Conservation (phyloP, 1,140 invertebrate species). For the Drosophila azteca region DNA sequence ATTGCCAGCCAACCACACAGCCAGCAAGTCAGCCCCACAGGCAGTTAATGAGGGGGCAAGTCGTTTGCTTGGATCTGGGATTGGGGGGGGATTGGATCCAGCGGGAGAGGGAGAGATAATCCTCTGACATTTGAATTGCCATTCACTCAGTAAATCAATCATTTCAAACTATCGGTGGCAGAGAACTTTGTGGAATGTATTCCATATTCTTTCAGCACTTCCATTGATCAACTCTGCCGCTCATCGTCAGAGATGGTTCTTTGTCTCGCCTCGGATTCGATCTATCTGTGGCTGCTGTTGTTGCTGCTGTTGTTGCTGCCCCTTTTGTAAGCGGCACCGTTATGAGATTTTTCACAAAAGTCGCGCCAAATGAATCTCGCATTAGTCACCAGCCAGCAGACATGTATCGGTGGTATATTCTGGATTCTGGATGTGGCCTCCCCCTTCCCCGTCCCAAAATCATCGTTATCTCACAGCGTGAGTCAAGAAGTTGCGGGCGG, state of each 20-base stretch:
- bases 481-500: constrained; percentile 28
- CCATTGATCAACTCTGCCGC: constrained; percentile 14
- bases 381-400: constrained; percentile 50
- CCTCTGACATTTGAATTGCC: no score
- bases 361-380: constrained; percentile 16
- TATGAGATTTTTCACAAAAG: constrained; percentile 54
- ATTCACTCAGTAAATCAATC: no score
- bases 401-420: constrained; percentile 44
- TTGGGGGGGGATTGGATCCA: no score
- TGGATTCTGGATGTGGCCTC: constrained; percentile 14
- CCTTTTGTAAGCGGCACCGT: constrained; percentile 43
- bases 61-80: constrained; percentile 10
- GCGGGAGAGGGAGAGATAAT: no score
- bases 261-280: constrained; percentile 29
- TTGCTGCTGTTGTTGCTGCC: background rate
- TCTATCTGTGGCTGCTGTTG: constrained; percentile 17
- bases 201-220: constrained; percentile 29
- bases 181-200: constrained; percentile 23
- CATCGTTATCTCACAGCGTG: constrained; percentile 34
- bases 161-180: background rate
- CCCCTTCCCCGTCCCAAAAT: no score
- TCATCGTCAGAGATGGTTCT: constrained; percentile 11
- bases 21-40: constrained; percentile 1
- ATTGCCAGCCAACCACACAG: constrained; percentile 11
- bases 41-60: constrained; percentile 47